These are phyloP conservation scores for Dasypus novemcinctus DNA, from an alignment of 2,113 vertebrate genomes.

Conservation along the genomic window DNA sequence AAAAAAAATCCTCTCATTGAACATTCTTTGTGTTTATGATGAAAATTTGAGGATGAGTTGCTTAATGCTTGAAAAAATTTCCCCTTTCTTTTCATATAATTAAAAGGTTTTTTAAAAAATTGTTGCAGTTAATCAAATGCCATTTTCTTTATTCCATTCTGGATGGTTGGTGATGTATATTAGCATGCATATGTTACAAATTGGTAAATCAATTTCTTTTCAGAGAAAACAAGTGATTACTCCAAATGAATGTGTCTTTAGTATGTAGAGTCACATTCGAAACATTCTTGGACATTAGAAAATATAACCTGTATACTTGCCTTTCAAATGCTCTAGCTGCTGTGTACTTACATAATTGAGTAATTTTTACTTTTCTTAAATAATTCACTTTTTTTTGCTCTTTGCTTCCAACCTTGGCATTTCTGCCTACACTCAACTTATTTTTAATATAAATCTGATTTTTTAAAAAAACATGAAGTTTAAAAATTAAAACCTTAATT, in stretches of 20 bases:
- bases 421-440: neutral
- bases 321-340: neutral
- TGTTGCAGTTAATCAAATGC: neutral
- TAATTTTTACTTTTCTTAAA: neutral
- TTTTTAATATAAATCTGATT: neutral
- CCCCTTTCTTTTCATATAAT: neutral
- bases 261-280: neutral
- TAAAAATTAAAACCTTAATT: neutral
- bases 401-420: neutral
- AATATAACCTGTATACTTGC: neutral
- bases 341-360: neutral
- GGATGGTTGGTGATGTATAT: neutral
- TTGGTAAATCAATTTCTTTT: neutral
- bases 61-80: neutral
- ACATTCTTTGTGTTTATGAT: neutral
- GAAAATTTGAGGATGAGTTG: neutral
- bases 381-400: neutral
- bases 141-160: neutral
- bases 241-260: neutral
- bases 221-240: neutral
- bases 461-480: neutral
- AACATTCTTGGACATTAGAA: neutral
- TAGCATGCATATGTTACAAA: neutral
- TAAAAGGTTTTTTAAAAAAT: neutral
- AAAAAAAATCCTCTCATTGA: neutral